Conservation (phyloP, 2,888 invertebrate species). For the Aleiodes leptofemur region DNA sequence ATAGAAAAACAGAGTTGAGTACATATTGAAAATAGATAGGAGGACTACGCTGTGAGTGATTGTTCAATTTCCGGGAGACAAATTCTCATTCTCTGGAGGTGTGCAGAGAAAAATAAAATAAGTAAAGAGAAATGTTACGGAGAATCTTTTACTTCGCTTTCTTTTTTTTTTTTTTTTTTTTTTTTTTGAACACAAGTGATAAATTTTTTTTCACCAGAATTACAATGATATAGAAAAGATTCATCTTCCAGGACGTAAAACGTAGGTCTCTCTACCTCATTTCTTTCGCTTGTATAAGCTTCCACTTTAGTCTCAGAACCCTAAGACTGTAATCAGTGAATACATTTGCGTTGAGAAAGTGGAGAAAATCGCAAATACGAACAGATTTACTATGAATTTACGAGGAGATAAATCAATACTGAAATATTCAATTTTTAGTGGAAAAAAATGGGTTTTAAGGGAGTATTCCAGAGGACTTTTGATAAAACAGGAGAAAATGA, state of each 20-base stretch:
- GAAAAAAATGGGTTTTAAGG: background rate
- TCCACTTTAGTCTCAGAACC: conserved; percentile 35
- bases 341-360: conserved; percentile 46
- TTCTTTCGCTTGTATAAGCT: conserved; percentile 16
- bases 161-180: background rate
- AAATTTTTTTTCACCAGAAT: conserved; percentile 50
- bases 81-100: background rate
- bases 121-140: conserved; percentile 3
- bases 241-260: conserved; percentile 35
- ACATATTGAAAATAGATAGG: conserved; percentile 48
- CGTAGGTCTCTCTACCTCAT: conserved; percentile 13
- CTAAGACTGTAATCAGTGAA: conserved; percentile 52
- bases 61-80: conserved; percentile 3
- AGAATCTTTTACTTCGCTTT: background rate
- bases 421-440: background rate
- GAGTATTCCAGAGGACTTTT: too few relatives aligned
- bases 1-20: conserved; percentile 55
- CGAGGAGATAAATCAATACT: too few relatives aligned
- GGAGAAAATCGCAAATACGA: conserved; percentile 22
- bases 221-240: conserved; percentile 17
- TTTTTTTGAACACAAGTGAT: conserved; percentile 36
- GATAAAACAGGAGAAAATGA: too few relatives aligned
- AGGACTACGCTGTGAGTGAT: conserved; percentile 2
- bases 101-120: background rate
- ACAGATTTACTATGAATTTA: background rate